Evolutionary conservation across 2,888 invertebrate genomes (phyloP), one percentile per base, ranked within the genome.

Genomic region (Chironomus tentans): DNA sequence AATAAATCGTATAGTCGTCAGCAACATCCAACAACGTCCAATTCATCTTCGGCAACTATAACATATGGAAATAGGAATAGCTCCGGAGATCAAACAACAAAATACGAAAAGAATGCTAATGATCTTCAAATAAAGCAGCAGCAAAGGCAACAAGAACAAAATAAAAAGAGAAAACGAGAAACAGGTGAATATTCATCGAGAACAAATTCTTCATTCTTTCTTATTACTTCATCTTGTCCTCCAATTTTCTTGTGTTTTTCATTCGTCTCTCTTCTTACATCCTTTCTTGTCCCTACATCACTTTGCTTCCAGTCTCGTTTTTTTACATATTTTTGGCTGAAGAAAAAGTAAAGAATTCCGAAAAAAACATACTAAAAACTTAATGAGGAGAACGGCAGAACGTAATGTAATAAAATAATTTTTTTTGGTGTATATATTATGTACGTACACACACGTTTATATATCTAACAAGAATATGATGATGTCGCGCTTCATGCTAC

Each of bases 141-240:
- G 21, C 73, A 75, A 15, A 77, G 77, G 38, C 77, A 77, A 48
- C 78, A 78, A 77, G 76, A 77, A 28, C 78, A 77, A 78, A 78
- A 79, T 22, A 79, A 79, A 50, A 80, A 80, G 77, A 78, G 80
- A 69, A 80, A 80, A 77, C 78, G 80, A 77, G 80, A 80, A 78
- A 80, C 79, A 79, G 80, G 80, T 80, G 76, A 79, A 78, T 71
- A 68, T 47, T 65, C 65, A 24, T 24, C 21, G 24, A 65, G 21
- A 65, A 22, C n/a, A n/a, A n/a, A n/a, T n/a, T n/a, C n/a, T n/a
- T n/a, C n/a, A n/a, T 24, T 65, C 12, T 56, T 56, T 4, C 56
- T n/a, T 56, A 4, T 56, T 56, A 38, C 38, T 18, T 56, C 56
- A 15, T 56, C 56, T 15, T 56, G 56, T 56, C 56, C 56, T 56